Evolutionary conservation across 2,113 vertebrate species (phyloP).

Genomic region (Syngnathoides biaculeatus): DNA sequence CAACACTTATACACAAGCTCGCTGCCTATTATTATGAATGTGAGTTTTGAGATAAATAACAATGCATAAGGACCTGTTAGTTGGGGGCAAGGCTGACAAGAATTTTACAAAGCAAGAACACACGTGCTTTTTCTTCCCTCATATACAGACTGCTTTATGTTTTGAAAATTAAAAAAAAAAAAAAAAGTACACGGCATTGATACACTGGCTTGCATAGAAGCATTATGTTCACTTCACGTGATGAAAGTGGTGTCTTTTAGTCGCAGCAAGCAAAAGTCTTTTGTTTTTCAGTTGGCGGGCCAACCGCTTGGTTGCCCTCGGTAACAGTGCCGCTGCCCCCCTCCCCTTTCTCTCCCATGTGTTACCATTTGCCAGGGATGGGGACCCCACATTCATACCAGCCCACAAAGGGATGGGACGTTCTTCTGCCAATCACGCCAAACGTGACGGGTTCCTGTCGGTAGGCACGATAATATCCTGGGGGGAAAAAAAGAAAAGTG

Average conservation of each 20-base stretch:
- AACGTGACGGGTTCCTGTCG: slow-evolving; percentile 92
- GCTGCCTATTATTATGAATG: slow-evolving; percentile 39
- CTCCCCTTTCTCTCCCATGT: slow-evolving; percentile 21
- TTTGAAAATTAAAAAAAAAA: slow-evolving; percentile 41
- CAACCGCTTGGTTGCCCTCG: slow-evolving; percentile 40
- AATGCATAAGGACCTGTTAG: slow-evolving; percentile 43
- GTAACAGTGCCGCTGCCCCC: slow-evolving; percentile 23
- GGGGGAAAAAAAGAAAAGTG: slow-evolving; percentile 24
- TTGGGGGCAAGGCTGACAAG: slow-evolving; percentile 25
- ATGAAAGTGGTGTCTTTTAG: slow-evolving; percentile 56
- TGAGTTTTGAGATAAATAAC: slow-evolving; percentile 66
- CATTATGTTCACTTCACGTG: slow-evolving; percentile 72
- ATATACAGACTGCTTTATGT: slow-evolving; percentile 79
- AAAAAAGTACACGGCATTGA: slow-evolving; percentile 66
- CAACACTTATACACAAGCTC: slow-evolving; percentile 49
- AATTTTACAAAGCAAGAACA: slow-evolving; percentile 55
- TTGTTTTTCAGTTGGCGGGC: slow-evolving; percentile 35
- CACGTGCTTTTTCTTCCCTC: slow-evolving; percentile 71
- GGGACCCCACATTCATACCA: slow-evolving; percentile 98
- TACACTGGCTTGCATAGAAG: slow-evolving; percentile 67
- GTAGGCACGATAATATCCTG: slow-evolving; percentile 91
- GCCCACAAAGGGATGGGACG: slow-evolving; percentile 87
- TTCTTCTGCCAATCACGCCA: slow-evolving; percentile 85
- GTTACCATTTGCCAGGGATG: slow-evolving; percentile 96
- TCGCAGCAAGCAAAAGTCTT: slow-evolving; percentile 59